Evolutionary conservation across 2,113 vertebrate genomes (phyloP).

Genomic region (Canis aureus): DNA sequence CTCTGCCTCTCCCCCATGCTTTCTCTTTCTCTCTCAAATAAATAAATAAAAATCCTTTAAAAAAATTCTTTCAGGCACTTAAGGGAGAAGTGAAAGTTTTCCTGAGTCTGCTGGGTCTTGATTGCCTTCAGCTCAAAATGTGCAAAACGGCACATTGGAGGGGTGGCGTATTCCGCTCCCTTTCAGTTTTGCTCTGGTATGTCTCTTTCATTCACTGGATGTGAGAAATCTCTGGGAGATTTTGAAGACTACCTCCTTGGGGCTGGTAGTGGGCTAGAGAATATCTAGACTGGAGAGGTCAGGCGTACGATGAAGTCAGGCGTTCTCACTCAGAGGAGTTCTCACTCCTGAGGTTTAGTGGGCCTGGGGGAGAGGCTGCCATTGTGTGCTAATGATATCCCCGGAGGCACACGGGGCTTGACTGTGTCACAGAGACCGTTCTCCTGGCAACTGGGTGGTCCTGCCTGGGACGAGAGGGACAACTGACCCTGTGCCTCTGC

Average conservation of each 20-base stretch:
- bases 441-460: neutral
- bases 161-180: neutral
- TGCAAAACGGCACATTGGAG: neutral
- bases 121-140: neutral
- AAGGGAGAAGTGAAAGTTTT: neutral
- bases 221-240: no score
- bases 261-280: neutral
- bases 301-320: neutral
- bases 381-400: no score
- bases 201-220: neutral
- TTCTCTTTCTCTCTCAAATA: no score
- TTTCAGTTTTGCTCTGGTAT: neutral
- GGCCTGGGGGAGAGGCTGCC: neutral
- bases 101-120: neutral
- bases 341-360: no score
- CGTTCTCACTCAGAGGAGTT: neutral
- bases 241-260: neutral
- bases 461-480: neutral
- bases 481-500: rapidly evolving
- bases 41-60: no score
- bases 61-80: neutral
- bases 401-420: neutral
- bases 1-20: no score
- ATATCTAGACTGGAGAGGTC: neutral
- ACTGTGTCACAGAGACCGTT: neutral